These are phyloP conservation scores for Lamellibrachia luymesi DNA, from an alignment of 1,140 invertebrate genomes.

Conservation along the genomic window DNA sequence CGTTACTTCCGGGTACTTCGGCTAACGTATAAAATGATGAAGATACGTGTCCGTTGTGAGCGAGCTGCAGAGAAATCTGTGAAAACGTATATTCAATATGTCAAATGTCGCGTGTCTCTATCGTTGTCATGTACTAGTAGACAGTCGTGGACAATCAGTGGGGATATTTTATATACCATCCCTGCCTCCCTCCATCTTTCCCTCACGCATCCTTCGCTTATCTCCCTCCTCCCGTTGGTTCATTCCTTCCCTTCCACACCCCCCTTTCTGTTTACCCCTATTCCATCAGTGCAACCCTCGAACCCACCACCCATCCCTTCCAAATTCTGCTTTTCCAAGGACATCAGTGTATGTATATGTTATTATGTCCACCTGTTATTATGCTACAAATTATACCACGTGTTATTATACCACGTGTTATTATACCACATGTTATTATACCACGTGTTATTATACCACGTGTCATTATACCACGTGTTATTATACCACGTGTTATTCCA, in stretches of 20 bases:
- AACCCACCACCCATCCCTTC: no score
- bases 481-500: no score
- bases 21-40: background rate
- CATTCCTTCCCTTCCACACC: no score
- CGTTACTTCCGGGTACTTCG: background rate
- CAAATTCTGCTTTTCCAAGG: no score
- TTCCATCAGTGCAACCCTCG: no score
- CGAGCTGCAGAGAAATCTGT: background rate
- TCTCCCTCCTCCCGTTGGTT: background rate
- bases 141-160: background rate
- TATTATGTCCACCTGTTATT: background rate
- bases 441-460: background rate
- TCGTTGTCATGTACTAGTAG: background rate
- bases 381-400: no score
- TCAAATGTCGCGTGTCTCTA: background rate
- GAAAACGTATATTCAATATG: background rate
- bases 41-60: background rate
- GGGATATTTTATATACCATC: background rate
- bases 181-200: background rate
- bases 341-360: background rate
- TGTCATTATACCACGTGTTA: background rate
- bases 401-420: background rate
- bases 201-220: background rate
- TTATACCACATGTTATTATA: background rate
- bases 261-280: no score